Evolutionary conservation across 2,113 vertebrate genomes (phyloP).

Genomic region (Petroica traversi): DNA sequence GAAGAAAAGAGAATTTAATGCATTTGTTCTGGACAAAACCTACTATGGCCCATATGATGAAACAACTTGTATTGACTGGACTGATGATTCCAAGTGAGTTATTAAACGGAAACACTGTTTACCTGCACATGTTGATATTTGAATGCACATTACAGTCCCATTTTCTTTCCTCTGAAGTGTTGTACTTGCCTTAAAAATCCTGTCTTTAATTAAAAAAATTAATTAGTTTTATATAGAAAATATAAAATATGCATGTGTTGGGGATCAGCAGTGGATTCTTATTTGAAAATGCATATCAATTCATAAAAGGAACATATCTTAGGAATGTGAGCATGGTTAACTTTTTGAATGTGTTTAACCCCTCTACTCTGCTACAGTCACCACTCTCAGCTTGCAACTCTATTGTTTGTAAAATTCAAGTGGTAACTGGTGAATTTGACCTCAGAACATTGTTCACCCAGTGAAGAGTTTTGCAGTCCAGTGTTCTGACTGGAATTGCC

Average conservation of each 20-base stretch:
- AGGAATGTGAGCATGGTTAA: not conserved
- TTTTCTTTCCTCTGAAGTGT: not conserved
- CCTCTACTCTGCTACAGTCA: not conserved
- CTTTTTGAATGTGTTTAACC: not conserved
- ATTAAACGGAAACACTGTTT: not conserved
- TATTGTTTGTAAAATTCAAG: not conserved
- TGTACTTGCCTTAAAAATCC: not conserved
- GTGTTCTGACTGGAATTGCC: not conserved
- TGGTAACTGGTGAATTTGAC: not conserved
- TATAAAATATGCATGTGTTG: not conserved
- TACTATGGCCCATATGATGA: conserved; percentile 95
- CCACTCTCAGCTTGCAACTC: not conserved
- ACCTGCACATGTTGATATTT: not conserved
- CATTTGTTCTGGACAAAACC: conserved; percentile 93
- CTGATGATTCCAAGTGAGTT: conserved; percentile 90
- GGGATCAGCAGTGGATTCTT: not conserved
- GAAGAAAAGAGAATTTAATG: conserved; percentile 89
- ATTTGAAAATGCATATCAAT: not conserved
- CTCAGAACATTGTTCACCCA: not conserved
- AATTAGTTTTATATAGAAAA: not conserved
- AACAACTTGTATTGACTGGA: conserved; percentile 97
- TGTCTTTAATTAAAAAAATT: not conserved
- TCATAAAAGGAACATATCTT: not conserved
- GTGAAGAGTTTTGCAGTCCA: not conserved
- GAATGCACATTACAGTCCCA: fast-evolving